phyloP scores from a whole-genome alignment of 2,888 invertebrate genomes.

The Luffia ferchaultella region DNA sequence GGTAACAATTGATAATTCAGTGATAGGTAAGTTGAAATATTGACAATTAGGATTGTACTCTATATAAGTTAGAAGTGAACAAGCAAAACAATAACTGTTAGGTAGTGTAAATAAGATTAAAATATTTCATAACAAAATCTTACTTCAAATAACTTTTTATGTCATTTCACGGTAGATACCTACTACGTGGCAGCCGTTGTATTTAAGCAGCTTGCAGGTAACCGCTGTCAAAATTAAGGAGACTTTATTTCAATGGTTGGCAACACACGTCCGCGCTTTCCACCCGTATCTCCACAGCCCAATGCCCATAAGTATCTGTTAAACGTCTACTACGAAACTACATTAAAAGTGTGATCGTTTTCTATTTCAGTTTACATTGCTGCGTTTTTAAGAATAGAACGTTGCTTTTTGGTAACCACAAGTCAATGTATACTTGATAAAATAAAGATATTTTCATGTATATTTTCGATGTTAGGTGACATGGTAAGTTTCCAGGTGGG shows the following conservation, averaged over 20 bases:
- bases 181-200: background rate
- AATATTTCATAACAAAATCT: no score
- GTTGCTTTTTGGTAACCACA: conserved; percentile 5
- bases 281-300: conserved; percentile 61
- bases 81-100: no score
- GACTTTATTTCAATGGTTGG: conserved; percentile 60
- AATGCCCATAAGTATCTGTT: conserved; percentile 64
- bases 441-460: no score
- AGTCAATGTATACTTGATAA: no score
- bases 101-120: no score
- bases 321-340: conserved; percentile 33
- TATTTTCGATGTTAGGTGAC: conserved; percentile 16
- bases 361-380: conserved; percentile 26
- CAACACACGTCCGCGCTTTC: conserved; percentile 64
- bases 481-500: conserved; percentile 52
- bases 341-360: background rate
- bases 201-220: background rate
- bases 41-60: no score
- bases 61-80: no score
- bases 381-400: conserved; percentile 9
- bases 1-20: no score
- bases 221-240: conserved; percentile 48
- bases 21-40: no score
- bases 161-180: background rate
- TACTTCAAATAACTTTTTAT: background rate